Percentiles rank a stretch among this genome's conserved stretches.
Evolutionary conservation across 2,113 vertebrate genomes (phyloP).

Genomic region (Riparia riparia): DNA sequence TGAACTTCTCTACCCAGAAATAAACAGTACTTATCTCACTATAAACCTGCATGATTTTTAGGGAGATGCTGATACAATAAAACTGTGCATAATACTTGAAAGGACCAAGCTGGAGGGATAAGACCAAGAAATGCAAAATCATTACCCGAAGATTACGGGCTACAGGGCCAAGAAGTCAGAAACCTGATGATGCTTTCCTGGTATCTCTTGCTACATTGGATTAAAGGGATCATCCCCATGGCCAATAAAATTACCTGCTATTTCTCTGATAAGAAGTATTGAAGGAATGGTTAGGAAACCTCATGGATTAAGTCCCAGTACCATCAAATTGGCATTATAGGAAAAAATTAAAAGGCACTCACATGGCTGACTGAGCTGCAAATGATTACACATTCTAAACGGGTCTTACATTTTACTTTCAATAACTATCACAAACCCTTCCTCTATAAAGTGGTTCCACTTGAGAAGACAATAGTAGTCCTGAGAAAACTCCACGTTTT

Average conservation of each 20-base stretch:
- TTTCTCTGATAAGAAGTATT: background rate
- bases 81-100: background rate
- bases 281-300: background rate
- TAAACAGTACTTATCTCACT: background rate
- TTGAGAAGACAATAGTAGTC: background rate
- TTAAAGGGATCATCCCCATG: background rate
- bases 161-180: background rate
- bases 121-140: background rate
- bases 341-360: conserved; percentile 56
- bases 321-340: background rate
- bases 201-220: background rate
- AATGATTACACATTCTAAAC: background rate
- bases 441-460: background rate
- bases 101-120: background rate
- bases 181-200: background rate
- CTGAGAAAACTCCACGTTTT: background rate
- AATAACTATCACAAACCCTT: background rate
- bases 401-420: background rate
- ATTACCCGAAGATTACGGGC: background rate
- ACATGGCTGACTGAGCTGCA: conserved; percentile 1
- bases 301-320: background rate
- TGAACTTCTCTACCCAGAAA: background rate
- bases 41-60: background rate
- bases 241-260: background rate
- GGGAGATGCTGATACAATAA: background rate